Base-by-base conservation (phyloP, 2,797 vertebrate genomes). In the Labeo calbasu region DNA sequence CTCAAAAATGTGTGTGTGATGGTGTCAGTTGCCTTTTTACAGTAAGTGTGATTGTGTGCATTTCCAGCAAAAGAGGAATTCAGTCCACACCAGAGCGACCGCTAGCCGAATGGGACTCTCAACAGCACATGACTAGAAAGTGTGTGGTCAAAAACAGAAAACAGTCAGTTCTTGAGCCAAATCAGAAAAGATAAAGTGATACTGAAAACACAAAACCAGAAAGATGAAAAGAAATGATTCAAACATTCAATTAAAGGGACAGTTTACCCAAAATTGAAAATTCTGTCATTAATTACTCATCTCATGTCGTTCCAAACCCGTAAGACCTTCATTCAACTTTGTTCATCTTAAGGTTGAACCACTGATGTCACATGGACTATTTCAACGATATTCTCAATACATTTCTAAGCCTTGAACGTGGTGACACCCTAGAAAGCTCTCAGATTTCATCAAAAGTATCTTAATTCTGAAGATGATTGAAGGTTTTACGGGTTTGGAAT, bases 31-130 rank as follows among this genome's bases (percentile, higher is more conserved):
- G 46, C 28, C 25, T 61, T 80, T 61, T 72, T 19, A 72, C 25
- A 46, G 57, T 66, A 43, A 73, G 48, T 46, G 57, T 68, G 77
- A 57, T 72, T 57, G 70, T 48, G 32, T 61, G 53, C 77, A 83
- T 75, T 86, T 80, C 77, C 82, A 71, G 76, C 57, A 63, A 69
- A 53, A 77, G 77, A 77, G 77, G 53, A 79, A 70, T 83, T 61
- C 81, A 83, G 66, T 77, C 71, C 79, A 69, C 68, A 48, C 84
- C 9, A 80, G 63, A 86, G 55, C 48, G 75, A 76, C 57, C 59
- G 11, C 59, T 51, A 21, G 69, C 32, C 71, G 57, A 71, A 70
- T 32, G 13, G 19, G 68, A 51, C 68, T 51, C 32, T 55, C 40
- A 57, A 32, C 36, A 76, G 32, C 82, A 76, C 46, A 78, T 81